Evolutionary conservation across 2,888 invertebrate genomes (phyloP), one percentile per base, ranked within the genome.

Genomic region (Stenichneumon culpator): DNA sequence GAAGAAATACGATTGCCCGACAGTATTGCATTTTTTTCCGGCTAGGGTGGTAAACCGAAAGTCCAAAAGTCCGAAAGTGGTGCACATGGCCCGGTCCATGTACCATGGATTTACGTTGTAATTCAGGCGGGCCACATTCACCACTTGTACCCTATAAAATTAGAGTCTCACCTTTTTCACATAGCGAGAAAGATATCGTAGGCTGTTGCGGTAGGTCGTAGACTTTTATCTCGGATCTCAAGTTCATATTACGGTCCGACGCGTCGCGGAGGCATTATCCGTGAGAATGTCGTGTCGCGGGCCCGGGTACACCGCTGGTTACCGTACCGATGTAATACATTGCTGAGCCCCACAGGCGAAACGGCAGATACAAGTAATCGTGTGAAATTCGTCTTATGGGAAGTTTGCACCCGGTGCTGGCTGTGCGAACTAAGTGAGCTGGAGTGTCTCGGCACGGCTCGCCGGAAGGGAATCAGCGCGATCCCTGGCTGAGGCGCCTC

Each of bases 311-410:
- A 74, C 67, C 28, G 63, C 65, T 47, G 67, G 39, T 73, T 54
- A 47, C 32, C 25, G 47, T 14, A 68, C n/a, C 47, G 50, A 3
- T 67, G 22, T 22, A 25, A 36, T 32, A 65, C 25, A 22, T n/a
- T 68, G 69, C 50, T 47, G 57, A 39, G n/a, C 75, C 50, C 39
- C 39, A 50, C 69, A 54, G 69, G 75, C 60, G 68, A 81, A 81
- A 75, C 81, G 74, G 81, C 68, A 69, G 74, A 36, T 81, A 81
- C 36, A 68, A 65, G 50, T 78, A 78, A 82, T 82, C 67, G 78
- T 82, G 82, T 67, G 82, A 82, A 82, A 68, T 82, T 82, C 73
- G 63, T 44, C 65, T 73, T 73, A 78, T 68, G 82, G 78, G 72
- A 78, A 78, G 50, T 67, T 82, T 78, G 60, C 78, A 73, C 60